Evolutionary conservation across 2,888 invertebrate genomes (phyloP), one percentile per base, ranked within the genome.

Genomic region (Rhabditophanes sp.): DNA sequence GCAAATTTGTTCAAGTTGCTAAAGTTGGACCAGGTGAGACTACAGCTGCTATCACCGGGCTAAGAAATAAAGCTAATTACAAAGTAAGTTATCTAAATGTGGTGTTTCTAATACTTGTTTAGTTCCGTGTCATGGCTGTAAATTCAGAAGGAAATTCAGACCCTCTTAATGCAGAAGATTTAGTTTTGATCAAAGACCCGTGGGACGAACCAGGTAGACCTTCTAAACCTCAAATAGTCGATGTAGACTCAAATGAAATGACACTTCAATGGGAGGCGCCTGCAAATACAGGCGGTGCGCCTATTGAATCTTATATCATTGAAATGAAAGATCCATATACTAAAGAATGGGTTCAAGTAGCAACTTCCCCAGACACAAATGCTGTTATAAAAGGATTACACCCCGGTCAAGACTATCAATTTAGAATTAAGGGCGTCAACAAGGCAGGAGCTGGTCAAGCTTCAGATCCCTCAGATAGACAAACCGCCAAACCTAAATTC

Each of bases 91-190:
- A n/a, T n/a, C n/a, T n/a, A n/a, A n/a, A n/a, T n/a, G n/a, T n/a
- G n/a, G n/a, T n/a, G n/a, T n/a, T n/a, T n/a, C n/a, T n/a, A n/a
- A n/a, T n/a, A n/a, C n/a, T n/a, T n/a, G n/a, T n/a, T n/a, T n/a
- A n/a, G 38, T 46, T 56, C 35, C 40, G 42, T 1, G 53, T 87
- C 85, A 85, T 90, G 2, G 90, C 88, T 28, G 87, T 88, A 67
- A 90, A 90, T 69, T 73, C 84, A 24, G 87, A 88, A 69, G 90
- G 88, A 35, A 76, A 83, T 33, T 87, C 87, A 1, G 84, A 87
- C 54, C 85, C 88, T 35, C 68, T 87, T 21, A 77, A 76, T 12
- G 82, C 82, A 0, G 79, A 81, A 33, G 77, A 76, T 60, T 76
- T 84, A 24, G 75, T 84, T 14, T 73, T 81, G 41, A 85, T 87